These are phyloP conservation scores for Xylophagus ater DNA, from an alignment of 2,888 invertebrate species.

Conservation along the genomic window DNA sequence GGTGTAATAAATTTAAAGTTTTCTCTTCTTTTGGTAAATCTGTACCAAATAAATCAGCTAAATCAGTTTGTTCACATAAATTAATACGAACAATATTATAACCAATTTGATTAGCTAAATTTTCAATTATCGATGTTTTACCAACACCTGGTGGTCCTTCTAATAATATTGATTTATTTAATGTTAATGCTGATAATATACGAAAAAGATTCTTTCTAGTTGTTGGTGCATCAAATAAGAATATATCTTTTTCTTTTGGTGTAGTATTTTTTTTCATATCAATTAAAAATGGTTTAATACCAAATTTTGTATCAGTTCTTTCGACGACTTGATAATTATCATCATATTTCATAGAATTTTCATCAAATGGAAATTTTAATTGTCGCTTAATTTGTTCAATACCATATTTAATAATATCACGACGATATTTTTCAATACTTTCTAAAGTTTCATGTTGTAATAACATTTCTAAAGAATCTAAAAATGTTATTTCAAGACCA, in stretches of 20 bases:
- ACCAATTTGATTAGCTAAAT: constrained; percentile 74
- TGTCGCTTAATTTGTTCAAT: constrained; percentile 42
- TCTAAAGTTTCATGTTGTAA: constrained; percentile 53
- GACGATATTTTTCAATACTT: constrained; percentile 40
- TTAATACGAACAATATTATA: constrained; percentile 85
- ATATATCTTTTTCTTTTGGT: constrained; percentile 33
- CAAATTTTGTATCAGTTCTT: constrained; percentile 42
- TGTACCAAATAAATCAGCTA: constrained; percentile 94
- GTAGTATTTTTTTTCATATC: constrained; percentile 16
- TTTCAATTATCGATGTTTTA: constrained; percentile 89
- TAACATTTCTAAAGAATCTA: constrained; percentile 84
- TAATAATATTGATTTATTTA: constrained; percentile 84
- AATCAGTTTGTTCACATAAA: constrained; percentile 97
- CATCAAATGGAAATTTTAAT: neutral
- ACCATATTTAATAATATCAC: constrained; percentile 47
- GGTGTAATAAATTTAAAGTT: constrained; percentile 16
- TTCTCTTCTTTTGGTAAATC: constrained; percentile 91
- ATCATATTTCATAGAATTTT: neutral
- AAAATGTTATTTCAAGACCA: constrained; percentile 81
- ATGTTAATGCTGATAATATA: constrained; percentile 75
- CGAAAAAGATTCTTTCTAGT: constrained; percentile 72
- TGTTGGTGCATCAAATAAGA: constrained; percentile 67
- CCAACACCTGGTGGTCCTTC: constrained; percentile 99
- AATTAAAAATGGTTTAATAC: constrained; percentile 66
- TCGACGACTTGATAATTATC: neutral